A percentile compares a stretch with the other conserved stretches of the same genome.
Conservation (phyloP, 2,113 vertebrate species). For the Phalacrocorax brasilianus region DNA sequence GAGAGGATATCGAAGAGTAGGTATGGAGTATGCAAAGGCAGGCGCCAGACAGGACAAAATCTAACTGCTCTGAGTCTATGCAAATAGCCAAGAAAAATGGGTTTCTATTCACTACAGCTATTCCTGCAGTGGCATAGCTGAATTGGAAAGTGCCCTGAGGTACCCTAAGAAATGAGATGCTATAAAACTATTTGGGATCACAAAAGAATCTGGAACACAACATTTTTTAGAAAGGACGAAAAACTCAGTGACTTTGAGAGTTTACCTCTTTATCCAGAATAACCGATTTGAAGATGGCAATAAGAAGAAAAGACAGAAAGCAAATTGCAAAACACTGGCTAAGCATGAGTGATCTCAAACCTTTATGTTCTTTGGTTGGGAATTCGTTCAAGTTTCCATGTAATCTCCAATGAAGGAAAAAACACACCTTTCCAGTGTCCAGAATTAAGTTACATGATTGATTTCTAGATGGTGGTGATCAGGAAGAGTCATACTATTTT, state of each 20-base stretch:
- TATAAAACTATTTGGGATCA: background rate
- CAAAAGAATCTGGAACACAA: background rate
- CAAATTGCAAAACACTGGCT: background rate
- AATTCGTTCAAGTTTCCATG: background rate
- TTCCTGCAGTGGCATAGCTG: background rate
- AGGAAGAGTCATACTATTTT: background rate
- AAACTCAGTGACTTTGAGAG: background rate
- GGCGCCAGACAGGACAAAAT: background rate
- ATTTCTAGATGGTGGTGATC: background rate
- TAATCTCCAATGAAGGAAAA: background rate
- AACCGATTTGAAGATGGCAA: background rate
- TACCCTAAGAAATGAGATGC: background rate
- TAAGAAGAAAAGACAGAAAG: background rate
- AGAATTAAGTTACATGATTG: background rate
- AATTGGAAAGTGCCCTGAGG: background rate
- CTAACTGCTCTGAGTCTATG: background rate
- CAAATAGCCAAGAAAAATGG: background rate
- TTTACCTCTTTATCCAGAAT: background rate
- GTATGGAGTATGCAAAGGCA: background rate
- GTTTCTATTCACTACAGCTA: background rate
- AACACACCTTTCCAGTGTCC: fast-evolving
- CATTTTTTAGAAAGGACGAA: background rate
- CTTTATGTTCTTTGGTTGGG: background rate
- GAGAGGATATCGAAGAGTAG: background rate
- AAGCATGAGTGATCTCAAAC: background rate